Percentiles rank a stretch among this genome's conserved stretches.
Conservation (phyloP, 2,888 invertebrate genomes). For the Parnassius orleans region DNA sequence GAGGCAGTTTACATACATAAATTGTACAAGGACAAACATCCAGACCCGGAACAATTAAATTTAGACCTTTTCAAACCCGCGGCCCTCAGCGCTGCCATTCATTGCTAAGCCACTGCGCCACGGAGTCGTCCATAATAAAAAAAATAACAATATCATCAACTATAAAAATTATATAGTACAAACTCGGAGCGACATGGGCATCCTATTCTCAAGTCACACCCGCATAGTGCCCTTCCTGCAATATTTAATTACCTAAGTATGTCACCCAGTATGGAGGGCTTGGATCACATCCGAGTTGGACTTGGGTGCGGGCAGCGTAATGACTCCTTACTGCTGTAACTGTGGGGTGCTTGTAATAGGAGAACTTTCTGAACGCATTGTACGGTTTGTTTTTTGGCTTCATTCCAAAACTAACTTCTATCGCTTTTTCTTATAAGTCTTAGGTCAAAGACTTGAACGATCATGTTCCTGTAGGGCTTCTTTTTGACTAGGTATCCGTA, state of each 20-base stretch:
- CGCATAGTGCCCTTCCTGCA: slow-evolving; percentile 8
- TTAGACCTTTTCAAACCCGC: no score
- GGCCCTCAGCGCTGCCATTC: no score
- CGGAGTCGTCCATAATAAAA: no score
- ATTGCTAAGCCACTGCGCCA: no score
- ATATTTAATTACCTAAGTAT: slow-evolving; percentile 23
- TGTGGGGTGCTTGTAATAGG: slow-evolving; percentile 9
- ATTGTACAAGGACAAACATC: no score
- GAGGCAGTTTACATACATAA: no score
- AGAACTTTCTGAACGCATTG: slow-evolving; percentile 4
- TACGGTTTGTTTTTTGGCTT: slow-evolving; percentile 17
- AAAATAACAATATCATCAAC: no score
- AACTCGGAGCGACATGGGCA: neutral
- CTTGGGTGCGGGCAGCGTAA: slow-evolving; percentile 7
- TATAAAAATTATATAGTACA: slow-evolving; percentile 1
- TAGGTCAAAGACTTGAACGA: no score
- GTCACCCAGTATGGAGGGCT: slow-evolving; percentile 1
- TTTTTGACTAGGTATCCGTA: no score
- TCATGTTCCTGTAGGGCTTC: no score
- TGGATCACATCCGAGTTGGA: slow-evolving; percentile 4
- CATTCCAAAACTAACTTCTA: slow-evolving; percentile 12
- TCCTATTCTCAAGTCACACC: slow-evolving; percentile 5
- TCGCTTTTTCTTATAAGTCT: slow-evolving; percentile 1
- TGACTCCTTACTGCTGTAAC: neutral
- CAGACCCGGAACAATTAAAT: no score